Evolutionary conservation across 2,113 vertebrate genomes (phyloP).

Genomic region (Cryptotis parvus): DNA sequence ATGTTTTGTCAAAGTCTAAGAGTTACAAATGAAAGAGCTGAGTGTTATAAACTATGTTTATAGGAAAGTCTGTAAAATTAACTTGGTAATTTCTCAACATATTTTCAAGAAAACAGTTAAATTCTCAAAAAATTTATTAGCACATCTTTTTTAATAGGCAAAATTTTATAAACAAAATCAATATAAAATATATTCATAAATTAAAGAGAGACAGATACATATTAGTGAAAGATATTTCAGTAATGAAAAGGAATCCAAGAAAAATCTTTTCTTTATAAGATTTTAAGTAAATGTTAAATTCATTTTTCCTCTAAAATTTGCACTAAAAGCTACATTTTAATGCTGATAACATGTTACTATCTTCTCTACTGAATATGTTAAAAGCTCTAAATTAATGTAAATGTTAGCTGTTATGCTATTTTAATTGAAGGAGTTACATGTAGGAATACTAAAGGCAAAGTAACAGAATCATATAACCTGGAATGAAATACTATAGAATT

Average conservation of each 20-base stretch:
- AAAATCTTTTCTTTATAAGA: not conserved
- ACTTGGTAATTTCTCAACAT: not conserved
- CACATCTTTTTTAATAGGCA: not conserved
- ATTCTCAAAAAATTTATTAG: too few relatives aligned
- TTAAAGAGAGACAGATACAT: not conserved
- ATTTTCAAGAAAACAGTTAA: conserved; percentile 2
- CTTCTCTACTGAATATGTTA: not conserved
- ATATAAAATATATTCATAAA: not conserved
- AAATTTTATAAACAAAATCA: not conserved
- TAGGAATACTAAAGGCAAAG: not conserved
- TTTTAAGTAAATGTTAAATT: conserved; percentile 4
- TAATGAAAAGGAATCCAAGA: not conserved
- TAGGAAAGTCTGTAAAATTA: not conserved
- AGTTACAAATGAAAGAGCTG: not conserved
- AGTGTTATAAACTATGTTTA: not conserved
- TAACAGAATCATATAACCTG: not conserved
- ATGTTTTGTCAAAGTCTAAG: not conserved
- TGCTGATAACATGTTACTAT: not conserved
- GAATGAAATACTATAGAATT: not conserved
- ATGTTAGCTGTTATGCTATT: not conserved
- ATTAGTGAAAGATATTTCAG: not conserved
- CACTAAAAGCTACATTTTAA: not conserved
- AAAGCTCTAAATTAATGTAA: not conserved
- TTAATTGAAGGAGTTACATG: not conserved
- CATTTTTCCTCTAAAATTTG: not conserved